Evolutionary conservation across 2,888 invertebrate species (phyloP), one percentile per base, ranked within the genome.

Genomic region (Ectobius pallidus): DNA sequence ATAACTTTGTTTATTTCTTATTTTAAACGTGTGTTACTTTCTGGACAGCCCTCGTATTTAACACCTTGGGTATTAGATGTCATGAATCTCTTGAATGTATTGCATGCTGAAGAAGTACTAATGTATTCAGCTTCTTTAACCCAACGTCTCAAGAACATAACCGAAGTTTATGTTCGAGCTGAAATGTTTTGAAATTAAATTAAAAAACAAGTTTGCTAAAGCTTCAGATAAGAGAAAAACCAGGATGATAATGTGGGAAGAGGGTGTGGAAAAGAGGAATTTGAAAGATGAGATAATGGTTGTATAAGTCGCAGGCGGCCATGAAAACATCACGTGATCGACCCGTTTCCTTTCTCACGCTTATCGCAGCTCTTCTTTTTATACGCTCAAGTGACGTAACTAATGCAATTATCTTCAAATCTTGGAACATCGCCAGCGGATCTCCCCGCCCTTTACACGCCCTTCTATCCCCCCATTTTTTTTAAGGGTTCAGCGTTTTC

Each of bases 401-500:
- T 74, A 74, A 74, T 49, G 74, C 74, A 74, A 74, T 74, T 74
- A 74, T 69, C 68, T 71, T 71, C 69, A 46, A 71, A 70, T 70
- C 70, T 70, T 46, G 61, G 62, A 62, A 46, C 70, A 46, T 44
- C 34, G 61, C 62, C 70, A 49, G 22, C 16, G 46, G 62, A 46
- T 62, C 46, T 63, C 32, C 70, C 62, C 62, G 30, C 22, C 34
- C 52, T 30, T 49, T 52, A 20, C 34, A 20, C 65, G 1, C 20
- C 27, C 25, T 30, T 25, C 7, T 58, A 16, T 30, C 30, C 22
- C 52, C 11, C 22, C 52, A 3, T 25, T 52, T 2, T 58, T 58
- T 58, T 58, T n/a, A 32, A 14, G 30, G 18, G 58, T n/a, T 58
- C 58, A 30, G n/a, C 58, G 30, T 58, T 58, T 30, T 58, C 30